A percentile compares a stretch with the other conserved stretches of the same genome.
phyloP scores from a whole-genome alignment of 2,888 invertebrate species.

The Dione juno region DNA sequence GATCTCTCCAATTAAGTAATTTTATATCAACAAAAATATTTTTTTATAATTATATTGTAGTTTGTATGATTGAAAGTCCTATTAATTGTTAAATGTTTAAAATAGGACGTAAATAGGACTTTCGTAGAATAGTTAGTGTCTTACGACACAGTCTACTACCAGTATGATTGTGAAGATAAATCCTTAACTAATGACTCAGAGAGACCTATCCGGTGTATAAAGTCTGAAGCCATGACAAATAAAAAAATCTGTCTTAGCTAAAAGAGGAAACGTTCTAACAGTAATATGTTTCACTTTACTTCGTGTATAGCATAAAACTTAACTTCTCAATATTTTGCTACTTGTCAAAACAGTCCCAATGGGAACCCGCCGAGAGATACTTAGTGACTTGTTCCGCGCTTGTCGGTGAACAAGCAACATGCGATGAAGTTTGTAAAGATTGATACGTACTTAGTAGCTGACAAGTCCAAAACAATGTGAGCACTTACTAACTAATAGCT shows the following conservation, averaged over 20 bases:
- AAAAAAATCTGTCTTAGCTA: not conserved
- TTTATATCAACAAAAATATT: too few species aligned
- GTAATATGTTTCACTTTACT: conserved; percentile 6
- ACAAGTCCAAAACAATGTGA: conserved; percentile 28
- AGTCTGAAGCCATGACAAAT: not conserved
- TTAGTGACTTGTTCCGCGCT: conserved; percentile 52
- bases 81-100: too few species aligned
- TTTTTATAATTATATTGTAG: too few species aligned
- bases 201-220: not conserved
- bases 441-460: conserved; percentile 39
- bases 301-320: conserved; percentile 28
- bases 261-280: conserved; percentile 4
- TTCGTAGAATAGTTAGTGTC: not conserved
- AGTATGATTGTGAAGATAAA: not conserved
- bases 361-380: conserved; percentile 52
- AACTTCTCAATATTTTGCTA: conserved; percentile 29
- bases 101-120: not conserved
- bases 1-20: too few species aligned
- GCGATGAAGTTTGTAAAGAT: conserved; percentile 44
- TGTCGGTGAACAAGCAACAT: conserved; percentile 39
- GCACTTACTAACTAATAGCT: conserved; percentile 22
- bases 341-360: conserved; percentile 50
- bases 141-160: not conserved
- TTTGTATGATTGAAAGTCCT: too few species aligned
- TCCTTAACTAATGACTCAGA: not conserved